Conservation (phyloP, 2,113 vertebrate genomes). For the Willisornis vidua region DNA sequence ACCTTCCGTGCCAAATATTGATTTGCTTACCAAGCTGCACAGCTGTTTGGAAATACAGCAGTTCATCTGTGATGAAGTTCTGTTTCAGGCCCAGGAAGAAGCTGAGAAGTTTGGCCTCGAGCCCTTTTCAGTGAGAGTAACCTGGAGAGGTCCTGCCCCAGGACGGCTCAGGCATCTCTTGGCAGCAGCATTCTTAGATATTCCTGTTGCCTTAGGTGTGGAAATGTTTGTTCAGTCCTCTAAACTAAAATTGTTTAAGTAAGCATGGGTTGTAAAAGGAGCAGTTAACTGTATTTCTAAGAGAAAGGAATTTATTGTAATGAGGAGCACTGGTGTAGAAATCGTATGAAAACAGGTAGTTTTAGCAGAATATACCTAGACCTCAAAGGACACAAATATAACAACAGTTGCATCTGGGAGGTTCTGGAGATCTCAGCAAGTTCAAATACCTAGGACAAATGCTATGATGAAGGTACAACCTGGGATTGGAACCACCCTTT, state of each 20-base stretch:
- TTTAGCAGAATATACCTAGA: not conserved
- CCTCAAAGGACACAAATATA: not conserved
- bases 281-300: not conserved
- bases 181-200: not conserved
- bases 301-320: not conserved
- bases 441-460: not conserved
- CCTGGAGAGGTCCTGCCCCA: not conserved
- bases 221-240: not conserved
- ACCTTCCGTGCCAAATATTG: not conserved
- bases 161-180: no score
- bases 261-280: not conserved
- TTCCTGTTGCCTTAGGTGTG: not conserved
- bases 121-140: not conserved
- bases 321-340: not conserved
- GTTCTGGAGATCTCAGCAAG: not conserved
- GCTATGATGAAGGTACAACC: not conserved
- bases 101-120: not conserved
- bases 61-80: not conserved
- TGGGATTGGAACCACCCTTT: not conserved
- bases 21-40: not conserved
- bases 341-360: not conserved
- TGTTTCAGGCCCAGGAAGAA: not conserved
- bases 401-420: not conserved
- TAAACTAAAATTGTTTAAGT: not conserved
- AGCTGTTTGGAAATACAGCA: not conserved